These are phyloP conservation scores for Oscheius sp. DNA, from an alignment of 2,888 invertebrate species.

Conservation along the genomic window DNA sequence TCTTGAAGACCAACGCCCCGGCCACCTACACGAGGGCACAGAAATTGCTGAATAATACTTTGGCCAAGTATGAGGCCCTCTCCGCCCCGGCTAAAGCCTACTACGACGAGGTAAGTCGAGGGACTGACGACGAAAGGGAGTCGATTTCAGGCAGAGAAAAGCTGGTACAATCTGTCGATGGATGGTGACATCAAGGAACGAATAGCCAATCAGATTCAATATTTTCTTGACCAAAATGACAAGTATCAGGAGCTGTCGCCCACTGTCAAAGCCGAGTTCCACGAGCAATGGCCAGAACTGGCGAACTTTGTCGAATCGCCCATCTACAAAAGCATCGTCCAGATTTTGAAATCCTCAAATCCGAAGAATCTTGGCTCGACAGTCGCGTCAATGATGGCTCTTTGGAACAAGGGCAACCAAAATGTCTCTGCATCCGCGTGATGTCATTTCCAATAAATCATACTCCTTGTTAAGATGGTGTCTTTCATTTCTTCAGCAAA, in stretches of 20 bases:
- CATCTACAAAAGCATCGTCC: constrained; percentile 1
- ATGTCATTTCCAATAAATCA: too few species aligned
- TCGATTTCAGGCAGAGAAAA: too few species aligned
- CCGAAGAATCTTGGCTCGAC: constrained; percentile 3
- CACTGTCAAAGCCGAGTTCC: background rate
- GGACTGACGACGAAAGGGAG: too few species aligned
- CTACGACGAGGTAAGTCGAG: background rate
- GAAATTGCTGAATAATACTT: background rate
- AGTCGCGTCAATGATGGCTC: constrained; percentile 14
- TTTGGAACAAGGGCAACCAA: constrained; percentile 1
- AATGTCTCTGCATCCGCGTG: too few species aligned
- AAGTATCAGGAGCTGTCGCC: background rate
- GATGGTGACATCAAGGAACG: background rate
- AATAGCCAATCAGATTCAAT: background rate
- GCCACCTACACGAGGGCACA: background rate
- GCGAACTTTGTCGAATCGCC: background rate
- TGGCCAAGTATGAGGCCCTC: background rate
- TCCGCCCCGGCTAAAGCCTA: background rate
- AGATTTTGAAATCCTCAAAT: background rate
- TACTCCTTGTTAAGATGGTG: too few species aligned
- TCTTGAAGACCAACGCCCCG: background rate
- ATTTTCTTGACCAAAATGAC: background rate
- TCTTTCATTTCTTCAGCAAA: too few species aligned
- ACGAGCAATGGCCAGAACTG: background rate
- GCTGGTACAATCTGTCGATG: background rate